phyloP scores from a whole-genome alignment of 35 echinoderm and acorn worm genomes.

The Chiridota heheva region DNA sequence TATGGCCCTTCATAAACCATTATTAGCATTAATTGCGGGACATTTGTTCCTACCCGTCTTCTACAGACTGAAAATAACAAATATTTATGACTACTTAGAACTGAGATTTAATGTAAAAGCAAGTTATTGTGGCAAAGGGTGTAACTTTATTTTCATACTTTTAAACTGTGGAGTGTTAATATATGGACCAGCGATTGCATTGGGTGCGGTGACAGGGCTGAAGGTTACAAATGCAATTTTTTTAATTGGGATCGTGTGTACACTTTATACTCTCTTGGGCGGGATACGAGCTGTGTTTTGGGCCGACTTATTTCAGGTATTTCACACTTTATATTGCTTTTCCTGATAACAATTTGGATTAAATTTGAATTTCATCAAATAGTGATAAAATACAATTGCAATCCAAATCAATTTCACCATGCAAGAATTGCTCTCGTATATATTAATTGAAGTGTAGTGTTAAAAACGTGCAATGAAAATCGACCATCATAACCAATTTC shows the following conservation, averaged over 20 bases:
- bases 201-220: conserved; percentile 19
- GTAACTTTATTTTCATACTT: conserved; percentile 28
- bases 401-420: too few species aligned
- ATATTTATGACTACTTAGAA: conserved; percentile 39
- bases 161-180: conserved; percentile 11
- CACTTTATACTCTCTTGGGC: conserved; percentile 32
- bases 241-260: conserved; percentile 7
- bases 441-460: too few species aligned
- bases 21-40: conserved; percentile 8
- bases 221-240: not conserved
- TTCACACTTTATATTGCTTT: not conserved
- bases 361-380: too few species aligned
- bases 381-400: too few species aligned
- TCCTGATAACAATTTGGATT: too few species aligned
- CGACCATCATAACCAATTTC: too few species aligned
- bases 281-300: conserved; percentile 51
- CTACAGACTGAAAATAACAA: conserved; percentile 17
- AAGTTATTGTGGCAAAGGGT: conserved; percentile 7
- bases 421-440: too few species aligned
- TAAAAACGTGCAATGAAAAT: too few species aligned
- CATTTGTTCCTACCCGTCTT: conserved; percentile 30
- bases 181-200: conserved; percentile 24
- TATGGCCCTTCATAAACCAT: conserved; percentile 34
- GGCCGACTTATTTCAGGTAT: conserved; percentile 49
- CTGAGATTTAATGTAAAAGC: conserved; percentile 1